Base-by-base conservation (phyloP, 2,888 invertebrate genomes). In the Parnassius apollo region DNA sequence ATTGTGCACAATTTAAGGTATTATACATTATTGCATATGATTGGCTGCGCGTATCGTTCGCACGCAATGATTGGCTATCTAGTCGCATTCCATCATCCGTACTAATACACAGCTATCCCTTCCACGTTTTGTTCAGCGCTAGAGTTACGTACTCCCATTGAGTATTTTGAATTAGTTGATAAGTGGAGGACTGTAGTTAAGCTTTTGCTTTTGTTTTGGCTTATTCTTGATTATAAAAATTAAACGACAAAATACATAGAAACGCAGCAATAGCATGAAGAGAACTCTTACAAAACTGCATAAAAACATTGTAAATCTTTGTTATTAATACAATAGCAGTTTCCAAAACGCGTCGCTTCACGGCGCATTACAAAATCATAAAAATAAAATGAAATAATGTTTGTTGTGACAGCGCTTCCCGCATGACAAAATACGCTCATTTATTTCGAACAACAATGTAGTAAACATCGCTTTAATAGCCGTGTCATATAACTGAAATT, bases 381-480 rank as follows among this genome's bases (percentile, higher is more conserved):
- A 89, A 64, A 89, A 81, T 84, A 80, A 84, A 88, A 86, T 86
- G 80, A 86, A 85, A 85, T 87, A 88, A 88, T 85, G 86, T 87
- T 85, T 91, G 88, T 91, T 91, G 86, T 91, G 91, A 89, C 91
- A 88, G 83, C 76, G 82, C 81, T 82, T 82, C 83, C 86, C 85
- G 85, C 87, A 85, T 89, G 83, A 88, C 88, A 86, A 83, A 88
- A 88, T 80, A 80, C 78, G 76, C 72, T 80, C 86, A 89, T 90
- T 88, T 86, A 86, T 87, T 85, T 81, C 77, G 76, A 71, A 87
- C 86, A 87, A 89, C 90, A 90, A 89, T 87, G 89, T 85, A 78
- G 82, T 84, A 82, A 85, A 85, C 84, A 87, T 83, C 78, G 72
- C 80, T 82, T 85, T 85, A 88, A 90, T 84, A 78, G 77, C 82